Base-by-base conservation (phyloP, 2,888 invertebrate genomes). In the Papilio elwesi region DNA sequence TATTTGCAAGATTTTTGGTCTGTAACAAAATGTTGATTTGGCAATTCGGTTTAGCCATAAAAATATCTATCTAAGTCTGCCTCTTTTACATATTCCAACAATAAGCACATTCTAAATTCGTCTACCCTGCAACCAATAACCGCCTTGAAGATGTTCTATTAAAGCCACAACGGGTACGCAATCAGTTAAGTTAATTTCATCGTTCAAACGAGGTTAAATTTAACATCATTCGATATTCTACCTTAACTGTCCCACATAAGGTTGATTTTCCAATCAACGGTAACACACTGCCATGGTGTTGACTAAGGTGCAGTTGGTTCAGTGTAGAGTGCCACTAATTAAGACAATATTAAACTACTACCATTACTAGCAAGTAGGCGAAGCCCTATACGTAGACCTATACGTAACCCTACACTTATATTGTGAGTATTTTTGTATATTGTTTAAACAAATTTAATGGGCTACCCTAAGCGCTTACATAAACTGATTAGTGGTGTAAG, bases 131-230 rank as follows among this genome's bases (percentile, higher is more conserved):
- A 13, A 57, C 38, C 4, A 7, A 12, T 12, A 13, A 57, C 38
- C 26, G 12, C 4, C 38, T 16, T 57, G 38, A 57, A 15, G 52
- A 52, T 52, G 15, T 57, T 57, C 38, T 57, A 57, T 13, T 36
- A 57, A 26, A 36, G 57, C 11, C n/a, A 26, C 26, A 51, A 65
- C 65, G 65, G 51, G 65, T 48, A 51, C 36, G 51, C 49, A 36
- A 1, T 65, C 65, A n/a, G 13, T 13, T 36, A 13, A 26, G 48
- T 26, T 57, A 57, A 48, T 65, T 51, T 36, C 51, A 36, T 65
- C 51, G 36, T 65, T n/a, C 13, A 51, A 65, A 65, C 36, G 11
- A 65, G 65, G 65, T 65, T 65, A 65, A 48, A 26, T 65, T 13
- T 65, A 49, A 49, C 16, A 1, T 8, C 51, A 51, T 36, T n/a